Evolutionary conservation across 2,797 vertebrate genomes (phyloP).

Genomic region (Lophius americanus): DNA sequence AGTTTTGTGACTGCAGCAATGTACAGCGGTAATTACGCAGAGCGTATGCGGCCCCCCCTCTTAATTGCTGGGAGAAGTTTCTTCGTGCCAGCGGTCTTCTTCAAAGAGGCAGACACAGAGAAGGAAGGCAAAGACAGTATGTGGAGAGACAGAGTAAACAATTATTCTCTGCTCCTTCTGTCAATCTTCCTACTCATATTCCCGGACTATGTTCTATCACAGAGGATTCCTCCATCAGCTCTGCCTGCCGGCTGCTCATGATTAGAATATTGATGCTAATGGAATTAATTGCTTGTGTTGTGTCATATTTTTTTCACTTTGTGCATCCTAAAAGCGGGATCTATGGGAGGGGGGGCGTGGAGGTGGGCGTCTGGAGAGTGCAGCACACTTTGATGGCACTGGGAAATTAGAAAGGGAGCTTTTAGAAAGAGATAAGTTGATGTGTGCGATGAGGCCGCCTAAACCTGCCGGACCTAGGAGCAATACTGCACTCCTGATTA

Average conservation of each 20-base stretch:
- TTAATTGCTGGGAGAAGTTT: slow-evolving; percentile 84
- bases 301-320: slow-evolving; percentile 46
- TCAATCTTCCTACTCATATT: slow-evolving; percentile 59
- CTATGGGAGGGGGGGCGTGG: slow-evolving; percentile 23
- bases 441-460: slow-evolving; percentile 74
- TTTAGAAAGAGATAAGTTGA: slow-evolving; percentile 82
- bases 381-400: slow-evolving; percentile 77
- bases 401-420: slow-evolving; percentile 82
- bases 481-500: slow-evolving; percentile 78
- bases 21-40: slow-evolving; percentile 79
- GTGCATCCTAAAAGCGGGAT: slow-evolving; percentile 68
- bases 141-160: slow-evolving; percentile 62
- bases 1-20: slow-evolving; percentile 82
- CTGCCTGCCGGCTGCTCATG: slow-evolving; percentile 61
- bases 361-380: slow-evolving; percentile 44
- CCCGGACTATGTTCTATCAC: slow-evolving; percentile 52
- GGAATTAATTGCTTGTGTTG: slow-evolving; percentile 81
- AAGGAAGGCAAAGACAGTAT: slow-evolving; percentile 47
- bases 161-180: slow-evolving; percentile 43
- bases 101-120: slow-evolving; percentile 42
- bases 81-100: slow-evolving; percentile 73
- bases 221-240: slow-evolving; percentile 58
- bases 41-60: slow-evolving; percentile 72
- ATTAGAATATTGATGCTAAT: slow-evolving; percentile 82
- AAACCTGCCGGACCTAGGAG: slow-evolving; percentile 78